Evolutionary conservation across 2,113 vertebrate genomes (phyloP).

Genomic region (Oreochromis niloticus): DNA sequence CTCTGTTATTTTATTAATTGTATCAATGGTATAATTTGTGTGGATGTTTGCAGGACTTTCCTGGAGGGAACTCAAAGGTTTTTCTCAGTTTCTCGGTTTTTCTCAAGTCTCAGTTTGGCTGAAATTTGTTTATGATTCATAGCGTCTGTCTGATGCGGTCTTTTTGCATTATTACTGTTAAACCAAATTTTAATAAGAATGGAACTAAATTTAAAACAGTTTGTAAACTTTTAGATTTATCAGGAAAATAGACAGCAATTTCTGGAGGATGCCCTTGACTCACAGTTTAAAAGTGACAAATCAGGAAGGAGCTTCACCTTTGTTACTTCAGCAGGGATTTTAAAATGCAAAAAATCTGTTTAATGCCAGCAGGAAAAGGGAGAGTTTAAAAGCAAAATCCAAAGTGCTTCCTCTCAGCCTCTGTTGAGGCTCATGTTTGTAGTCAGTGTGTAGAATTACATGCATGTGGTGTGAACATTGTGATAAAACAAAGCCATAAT

Average conservation of each 20-base stretch:
- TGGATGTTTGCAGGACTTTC: not conserved
- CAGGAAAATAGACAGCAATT: not conserved
- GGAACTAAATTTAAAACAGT: not conserved
- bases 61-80: not conserved
- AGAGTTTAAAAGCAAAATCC: not conserved
- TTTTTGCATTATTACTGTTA: not conserved
- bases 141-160: not conserved
- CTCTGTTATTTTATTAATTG: not conserved
- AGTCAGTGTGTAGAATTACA: not conserved
- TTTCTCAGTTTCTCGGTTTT: too few species aligned
- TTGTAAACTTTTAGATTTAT: not conserved
- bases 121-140: not conserved
- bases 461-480: constrained; percentile 22
- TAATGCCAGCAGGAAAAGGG: not conserved
- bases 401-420: constrained; percentile 29
- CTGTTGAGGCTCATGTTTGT: constrained; percentile 7
- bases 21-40: not conserved
- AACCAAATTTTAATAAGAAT: not conserved
- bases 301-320: not conserved
- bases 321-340: not conserved
- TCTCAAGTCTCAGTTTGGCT: not conserved
- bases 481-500: constrained; percentile 52
- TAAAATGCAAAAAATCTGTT: not conserved
- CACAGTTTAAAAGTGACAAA: not conserved
- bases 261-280: not conserved